Evolutionary conservation across 2,113 vertebrate genomes (phyloP), one percentile per base, ranked within the genome.

Genomic region (Epinephelus lanceolatus): DNA sequence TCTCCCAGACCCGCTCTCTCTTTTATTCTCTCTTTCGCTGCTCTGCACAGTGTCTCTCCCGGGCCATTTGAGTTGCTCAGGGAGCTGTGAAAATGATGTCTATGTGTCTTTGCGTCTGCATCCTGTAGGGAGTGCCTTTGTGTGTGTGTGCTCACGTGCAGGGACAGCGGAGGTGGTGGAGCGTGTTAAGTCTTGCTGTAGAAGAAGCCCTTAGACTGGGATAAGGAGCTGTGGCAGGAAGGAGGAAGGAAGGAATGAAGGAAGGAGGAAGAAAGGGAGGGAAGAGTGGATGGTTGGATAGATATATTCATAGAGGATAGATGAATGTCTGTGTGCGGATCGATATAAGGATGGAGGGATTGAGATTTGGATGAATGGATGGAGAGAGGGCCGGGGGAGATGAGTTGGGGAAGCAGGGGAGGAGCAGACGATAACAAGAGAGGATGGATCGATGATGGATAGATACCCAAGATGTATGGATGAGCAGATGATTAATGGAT

Each of bases 21-120:
- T 79, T 69, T 88, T 60, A 59, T 74, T 73, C 80, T 84, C 79
- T 62, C 81, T 68, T 76, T 80, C 33, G 45, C 87, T 78, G 75
- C 80, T 69, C 85, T 86, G 72, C 88, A 83, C 82, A 72, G 68
- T 52, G 88, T 86, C 30, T 70, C 82, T 91, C 90, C 69, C 57
- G 30, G 90, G 89, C 86, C 89, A 86, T 91, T 92, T 80, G 83
- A 91, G 88, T 82, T 92, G 90, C 85, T 92, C 90, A 88, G 86
- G 86, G 90, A 91, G 87, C 91, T 93, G 92, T 91, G 90, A 92
- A 93, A 93, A 89, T 80, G 71, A 88, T 85, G 89, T 88, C 83
- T 84, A 84, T 87, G 86, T 83, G 86, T 88, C 86, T 90, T 88
- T 81, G 79, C 65, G 40, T 83, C 83, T 61, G 69, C 83, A 79